These are phyloP conservation scores for Peromyscus maniculatus DNA, from an alignment of 2,113 vertebrate genomes.

Conservation along the genomic window DNA sequence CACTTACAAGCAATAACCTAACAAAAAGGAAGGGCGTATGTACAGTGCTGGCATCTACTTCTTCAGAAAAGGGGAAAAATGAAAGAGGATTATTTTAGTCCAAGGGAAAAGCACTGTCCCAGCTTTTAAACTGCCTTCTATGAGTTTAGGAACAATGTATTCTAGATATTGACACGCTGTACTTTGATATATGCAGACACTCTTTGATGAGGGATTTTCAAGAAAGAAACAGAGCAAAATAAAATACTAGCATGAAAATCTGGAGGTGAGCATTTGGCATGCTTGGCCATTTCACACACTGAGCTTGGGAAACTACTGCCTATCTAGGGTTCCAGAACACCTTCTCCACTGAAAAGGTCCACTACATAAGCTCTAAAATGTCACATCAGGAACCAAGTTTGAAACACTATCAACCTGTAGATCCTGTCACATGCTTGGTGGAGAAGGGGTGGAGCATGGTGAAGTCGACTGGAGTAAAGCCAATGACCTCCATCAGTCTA, in stretches of 20 bases:
- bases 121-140: conserved; percentile 29
- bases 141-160: background rate
- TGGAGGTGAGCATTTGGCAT: background rate
- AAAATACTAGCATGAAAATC: background rate
- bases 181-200: background rate
- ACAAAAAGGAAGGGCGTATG: conserved; percentile 25
- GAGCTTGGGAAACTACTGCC: background rate
- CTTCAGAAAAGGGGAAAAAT: conserved; percentile 35
- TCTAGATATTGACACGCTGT: background rate
- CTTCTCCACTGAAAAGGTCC: background rate
- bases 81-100: conserved; percentile 5
- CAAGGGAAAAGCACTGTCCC: background rate
- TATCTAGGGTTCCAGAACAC: background rate
- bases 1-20: conserved; percentile 8
- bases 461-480: background rate
- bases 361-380: background rate
- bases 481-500: background rate
- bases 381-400: conserved; percentile 9
- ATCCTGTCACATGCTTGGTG: background rate
- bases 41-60: background rate
- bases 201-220: background rate
- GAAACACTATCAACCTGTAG: background rate
- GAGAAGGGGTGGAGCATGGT: background rate
- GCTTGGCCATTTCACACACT: background rate
- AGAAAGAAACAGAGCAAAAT: background rate